phyloP scores from a whole-genome alignment of 2,113 vertebrate genomes.

The Apodemus sylvaticus region DNA sequence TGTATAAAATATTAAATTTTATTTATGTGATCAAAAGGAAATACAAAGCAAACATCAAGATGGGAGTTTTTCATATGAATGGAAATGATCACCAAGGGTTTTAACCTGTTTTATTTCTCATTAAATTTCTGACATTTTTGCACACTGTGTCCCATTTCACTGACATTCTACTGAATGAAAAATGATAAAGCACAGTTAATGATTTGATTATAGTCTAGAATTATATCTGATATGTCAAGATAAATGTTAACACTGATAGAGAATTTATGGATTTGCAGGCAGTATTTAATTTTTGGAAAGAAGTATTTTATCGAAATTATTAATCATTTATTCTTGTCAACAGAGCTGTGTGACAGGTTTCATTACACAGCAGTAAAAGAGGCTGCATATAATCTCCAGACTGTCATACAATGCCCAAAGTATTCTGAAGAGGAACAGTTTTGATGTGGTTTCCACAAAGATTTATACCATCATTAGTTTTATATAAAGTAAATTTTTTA shows the following conservation, averaged over 20 bases:
- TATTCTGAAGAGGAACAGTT: constrained; percentile 41
- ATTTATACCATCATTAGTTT: constrained; percentile 47
- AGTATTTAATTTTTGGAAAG: constrained; percentile 68
- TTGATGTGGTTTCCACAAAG: constrained; percentile 58
- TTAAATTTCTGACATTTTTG: constrained; percentile 59
- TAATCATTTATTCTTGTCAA: constrained; percentile 70
- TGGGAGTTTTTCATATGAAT: constrained; percentile 36
- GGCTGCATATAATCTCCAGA: constrained; percentile 23
- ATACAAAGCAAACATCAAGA: background rate
- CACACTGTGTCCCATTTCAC: constrained; percentile 29
- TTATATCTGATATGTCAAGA: constrained; percentile 63
- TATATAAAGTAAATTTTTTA: background rate
- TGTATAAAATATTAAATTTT: background rate
- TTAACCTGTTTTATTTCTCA: constrained; percentile 40
- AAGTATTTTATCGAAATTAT: constrained; percentile 68
- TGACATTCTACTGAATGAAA: constrained; percentile 69
- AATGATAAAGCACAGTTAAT: constrained; percentile 43
- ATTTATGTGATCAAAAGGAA: constrained; percentile 22
- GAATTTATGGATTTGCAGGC: constrained; percentile 58
- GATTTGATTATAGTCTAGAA: constrained; percentile 66
- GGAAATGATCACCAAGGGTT: constrained; percentile 32
- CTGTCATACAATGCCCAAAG: constrained; percentile 17
- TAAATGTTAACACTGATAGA: constrained; percentile 61
- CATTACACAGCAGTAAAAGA: constrained; percentile 55
- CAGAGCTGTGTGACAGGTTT: constrained; percentile 54